Percentiles rank a stretch among this genome's conserved stretches.
phyloP scores from a whole-genome alignment of 2,888 invertebrate species.

The Thumatha senex region DNA sequence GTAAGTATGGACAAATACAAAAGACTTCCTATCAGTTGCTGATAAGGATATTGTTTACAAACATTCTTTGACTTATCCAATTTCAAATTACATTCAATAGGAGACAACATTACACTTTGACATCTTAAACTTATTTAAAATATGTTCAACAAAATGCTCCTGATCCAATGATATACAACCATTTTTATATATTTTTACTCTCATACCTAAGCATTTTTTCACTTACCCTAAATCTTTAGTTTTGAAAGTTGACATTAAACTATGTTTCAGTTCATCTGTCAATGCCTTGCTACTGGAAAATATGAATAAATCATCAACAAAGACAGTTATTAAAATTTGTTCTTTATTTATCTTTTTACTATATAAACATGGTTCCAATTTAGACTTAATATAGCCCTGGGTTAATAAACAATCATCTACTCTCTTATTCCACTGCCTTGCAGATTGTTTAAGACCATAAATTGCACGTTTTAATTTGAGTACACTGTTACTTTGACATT shows the following conservation, averaged over 20 bases:
- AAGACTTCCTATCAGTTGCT: background rate
- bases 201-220: slow-evolving; percentile 5
- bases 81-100: slow-evolving; percentile 3
- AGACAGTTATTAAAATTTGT: background rate
- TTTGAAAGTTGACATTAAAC: background rate
- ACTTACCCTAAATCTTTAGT: slow-evolving; percentile 4
- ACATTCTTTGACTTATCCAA: background rate
- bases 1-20: slow-evolving; percentile 10
- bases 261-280: background rate
- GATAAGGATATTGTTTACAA: background rate
- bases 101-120: slow-evolving; percentile 15
- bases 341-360: background rate
- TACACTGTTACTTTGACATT: background rate
- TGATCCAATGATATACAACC: background rate
- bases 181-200: slow-evolving; percentile 1
- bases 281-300: background rate
- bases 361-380: background rate
- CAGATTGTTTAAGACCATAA: background rate
- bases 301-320: slow-evolving; percentile 4
- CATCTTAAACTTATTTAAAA: slow-evolving; percentile 14
- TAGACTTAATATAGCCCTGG: background rate
- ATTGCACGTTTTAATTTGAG: background rate
- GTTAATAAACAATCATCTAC: background rate
- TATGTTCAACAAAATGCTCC: slow-evolving; percentile 11
- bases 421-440: background rate